These are phyloP conservation scores for Gymnobelideus leadbeateri DNA, from an alignment of 2,113 vertebrate species.

Conservation along the genomic window DNA sequence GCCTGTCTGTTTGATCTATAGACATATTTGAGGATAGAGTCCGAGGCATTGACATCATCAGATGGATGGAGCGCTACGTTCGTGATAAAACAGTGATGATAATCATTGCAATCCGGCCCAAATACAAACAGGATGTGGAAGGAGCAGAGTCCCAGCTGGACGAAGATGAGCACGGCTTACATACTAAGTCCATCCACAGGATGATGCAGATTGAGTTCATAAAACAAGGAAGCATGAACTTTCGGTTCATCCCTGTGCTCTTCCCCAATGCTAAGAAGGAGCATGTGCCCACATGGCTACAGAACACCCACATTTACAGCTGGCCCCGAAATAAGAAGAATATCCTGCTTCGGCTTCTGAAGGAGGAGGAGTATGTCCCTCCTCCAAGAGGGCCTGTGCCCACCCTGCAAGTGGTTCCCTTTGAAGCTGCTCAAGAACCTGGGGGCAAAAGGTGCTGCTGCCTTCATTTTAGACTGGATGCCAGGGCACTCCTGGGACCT, in stretches of 20 bases:
- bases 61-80: slow-evolving; percentile 96
- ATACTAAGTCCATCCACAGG: slow-evolving; percentile 97
- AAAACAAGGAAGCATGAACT: slow-evolving; percentile 96
- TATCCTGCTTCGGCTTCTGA: slow-evolving; percentile 92
- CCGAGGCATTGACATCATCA: slow-evolving; percentile 93
- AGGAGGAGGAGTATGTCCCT: slow-evolving; percentile 93
- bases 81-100: slow-evolving; percentile 96
- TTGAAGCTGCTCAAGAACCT: slow-evolving; percentile 67
- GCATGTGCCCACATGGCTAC: slow-evolving; percentile 94
- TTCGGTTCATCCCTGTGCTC: slow-evolving; percentile 95
- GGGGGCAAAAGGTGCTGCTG: background rate
- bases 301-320: slow-evolving; percentile 93
- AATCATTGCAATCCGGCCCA: slow-evolving; percentile 97
- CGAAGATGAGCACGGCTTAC: slow-evolving; percentile 93
- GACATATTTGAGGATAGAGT: slow-evolving; percentile 94
- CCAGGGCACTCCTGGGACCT: slow-evolving; percentile 49
- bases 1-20: too few species aligned
- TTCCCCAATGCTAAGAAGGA: slow-evolving; percentile 93
- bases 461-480: slow-evolving; percentile 57
- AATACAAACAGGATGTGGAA: slow-evolving; percentile 96
- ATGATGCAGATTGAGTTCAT: slow-evolving; percentile 99
- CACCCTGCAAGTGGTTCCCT: slow-evolving; percentile 90
- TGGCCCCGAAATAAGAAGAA: slow-evolving; percentile 93
- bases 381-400: slow-evolving; percentile 87
- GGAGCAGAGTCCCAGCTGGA: slow-evolving; percentile 88